Evolutionary conservation across 2,888 invertebrate genomes (phyloP).

Genomic region (Deilephila porcellus): DNA sequence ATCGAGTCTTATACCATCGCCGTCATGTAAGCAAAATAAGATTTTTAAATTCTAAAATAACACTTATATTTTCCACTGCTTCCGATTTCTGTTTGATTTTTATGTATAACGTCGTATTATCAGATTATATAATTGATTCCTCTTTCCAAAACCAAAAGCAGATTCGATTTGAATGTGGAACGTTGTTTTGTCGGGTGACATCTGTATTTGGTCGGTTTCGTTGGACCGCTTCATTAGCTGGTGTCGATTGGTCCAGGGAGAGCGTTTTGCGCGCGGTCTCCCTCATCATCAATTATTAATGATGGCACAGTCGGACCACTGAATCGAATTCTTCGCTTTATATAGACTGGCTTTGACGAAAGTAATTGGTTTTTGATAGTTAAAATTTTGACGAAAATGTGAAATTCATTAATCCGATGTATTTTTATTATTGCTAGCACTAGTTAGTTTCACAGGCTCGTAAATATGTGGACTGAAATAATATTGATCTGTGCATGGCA

Average conservation of each 20-base stretch:
- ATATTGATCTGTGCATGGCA: too few species aligned
- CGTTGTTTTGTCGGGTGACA: constrained; percentile 43
- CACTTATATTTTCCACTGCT: too few species aligned
- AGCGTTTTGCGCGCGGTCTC: constrained; percentile 46
- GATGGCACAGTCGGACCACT: constrained; percentile 39
- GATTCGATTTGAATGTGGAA: constrained; percentile 55
- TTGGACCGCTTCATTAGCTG: constrained; percentile 65
- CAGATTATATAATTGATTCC: too few species aligned
- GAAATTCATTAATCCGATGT: not conserved
- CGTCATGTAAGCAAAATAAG: too few species aligned
- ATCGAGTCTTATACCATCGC: not conserved
- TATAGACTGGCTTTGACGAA: not conserved
- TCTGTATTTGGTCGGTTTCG: constrained; percentile 59
- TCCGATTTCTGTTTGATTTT: too few species aligned
- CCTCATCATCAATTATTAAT: constrained; percentile 72
- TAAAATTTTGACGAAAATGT: not conserved
- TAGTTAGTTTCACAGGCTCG: too few species aligned
- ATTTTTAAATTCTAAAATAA: too few species aligned
- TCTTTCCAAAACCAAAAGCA: constrained; percentile 9
- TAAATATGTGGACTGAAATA: too few species aligned
- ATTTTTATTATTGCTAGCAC: too few species aligned
- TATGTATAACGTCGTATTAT: too few species aligned
- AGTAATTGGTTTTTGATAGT: not conserved
- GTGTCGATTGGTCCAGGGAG: constrained; percentile 65
- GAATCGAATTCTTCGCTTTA: constrained; percentile 19